Conservation (phyloP, 2,797 vertebrate genomes). For the Danio albolineatus region DNA sequence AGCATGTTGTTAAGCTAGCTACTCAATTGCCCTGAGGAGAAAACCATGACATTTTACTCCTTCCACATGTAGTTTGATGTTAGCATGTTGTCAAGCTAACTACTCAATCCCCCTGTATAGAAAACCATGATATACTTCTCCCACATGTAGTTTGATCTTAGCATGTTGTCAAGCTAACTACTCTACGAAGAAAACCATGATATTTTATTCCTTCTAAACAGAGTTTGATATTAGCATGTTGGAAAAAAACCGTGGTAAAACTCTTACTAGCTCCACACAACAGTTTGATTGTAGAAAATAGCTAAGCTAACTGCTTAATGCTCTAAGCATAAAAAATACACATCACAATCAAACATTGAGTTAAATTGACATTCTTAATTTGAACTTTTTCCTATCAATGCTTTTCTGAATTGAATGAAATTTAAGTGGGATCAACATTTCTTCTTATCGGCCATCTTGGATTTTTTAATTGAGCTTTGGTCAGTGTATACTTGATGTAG, state of each 20-base stretch:
- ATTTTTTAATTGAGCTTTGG: background rate
- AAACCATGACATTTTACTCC: too few species aligned
- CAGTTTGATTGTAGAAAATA: too few species aligned
- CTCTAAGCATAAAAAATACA: background rate
- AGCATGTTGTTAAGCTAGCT: background rate
- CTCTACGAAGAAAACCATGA: too few species aligned
- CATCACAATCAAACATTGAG: background rate
- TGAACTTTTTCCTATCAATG: background rate
- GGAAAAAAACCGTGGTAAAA: too few species aligned
- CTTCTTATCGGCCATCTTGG: background rate
- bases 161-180: too few species aligned
- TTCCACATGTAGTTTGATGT: background rate
- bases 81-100: background rate
- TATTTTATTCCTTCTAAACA: too few species aligned
- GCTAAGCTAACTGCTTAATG: background rate
- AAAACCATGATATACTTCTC: too few species aligned
- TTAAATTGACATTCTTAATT: background rate
- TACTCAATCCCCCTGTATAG: too few species aligned
- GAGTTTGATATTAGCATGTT: too few species aligned
- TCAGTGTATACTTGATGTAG: background rate
- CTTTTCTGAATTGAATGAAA: background rate
- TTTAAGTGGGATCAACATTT: background rate
- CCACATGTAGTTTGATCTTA: too few species aligned
- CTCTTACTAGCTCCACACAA: too few species aligned
- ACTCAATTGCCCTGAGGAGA: too few species aligned